Base-by-base conservation (phyloP, 1,140 invertebrate genomes). In the Drosophila tsacasi region DNA sequence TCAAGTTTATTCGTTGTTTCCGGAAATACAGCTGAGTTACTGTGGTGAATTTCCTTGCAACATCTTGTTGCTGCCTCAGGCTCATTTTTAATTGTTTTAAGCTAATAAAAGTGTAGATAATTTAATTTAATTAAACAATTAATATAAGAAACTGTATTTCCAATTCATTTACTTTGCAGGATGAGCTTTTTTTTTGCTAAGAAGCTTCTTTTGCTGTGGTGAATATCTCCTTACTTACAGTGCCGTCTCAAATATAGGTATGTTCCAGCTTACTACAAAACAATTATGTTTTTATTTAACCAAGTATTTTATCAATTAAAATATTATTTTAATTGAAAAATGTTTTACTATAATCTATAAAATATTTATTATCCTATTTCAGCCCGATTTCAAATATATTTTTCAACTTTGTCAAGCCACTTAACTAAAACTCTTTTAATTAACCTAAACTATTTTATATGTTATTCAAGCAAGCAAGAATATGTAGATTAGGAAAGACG, bases 401-500 rank as follows among this genome's bases (percentile, higher is more conserved):
- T 25, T 47, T 7, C 21, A 9, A 17, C 23, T 25, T 4, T 27
- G 6, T 50, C 25, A 12, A 27, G 25, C 5, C 44, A 25, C 23
- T 49, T 17, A 1, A 46, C 12, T 12, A 19, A 19, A 13, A 23
- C 44, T 23, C 6, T 15, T 25, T 27, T n/a, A 27, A 49, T 49
- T 19, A 50, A 30, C 17, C 19, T 30, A 0, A 10, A n/a, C 25
- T 19, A 7, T 3, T 39, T 39, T 39, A 39, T 6, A 55, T 17
- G 6, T 17, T 15, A 30, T n/a, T 21, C 32, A 30, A 23, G 7
- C 13, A 9, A 35, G 7, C 12, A 21, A 42, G 15, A 40, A 8
- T 32, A 42, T 32, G 25, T n/a, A 42, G 40, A 63, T 65, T 32
- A 21, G 17, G 27, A 32, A 32, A 63, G 58, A 23, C 58, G 27